phyloP scores from a whole-genome alignment of 2,797 vertebrate genomes.

The Melanotaenia trifasciata region DNA sequence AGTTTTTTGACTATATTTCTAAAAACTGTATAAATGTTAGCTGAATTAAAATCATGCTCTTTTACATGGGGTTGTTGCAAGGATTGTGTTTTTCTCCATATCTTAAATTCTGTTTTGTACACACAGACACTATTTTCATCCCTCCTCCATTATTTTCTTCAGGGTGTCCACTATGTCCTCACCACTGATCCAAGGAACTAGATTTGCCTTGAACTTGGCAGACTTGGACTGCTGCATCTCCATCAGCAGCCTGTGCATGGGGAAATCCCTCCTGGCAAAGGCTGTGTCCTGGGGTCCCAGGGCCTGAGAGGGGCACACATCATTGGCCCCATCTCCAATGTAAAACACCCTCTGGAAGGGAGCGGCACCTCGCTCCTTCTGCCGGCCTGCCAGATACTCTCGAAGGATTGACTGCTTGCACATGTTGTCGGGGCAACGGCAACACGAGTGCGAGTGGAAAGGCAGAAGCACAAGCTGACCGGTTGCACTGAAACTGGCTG shows the following conservation, averaged over 20 bases:
- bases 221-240: slow-evolving; percentile 82
- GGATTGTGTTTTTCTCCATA: background rate
- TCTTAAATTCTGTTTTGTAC: background rate
- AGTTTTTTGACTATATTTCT: slow-evolving; percentile 5
- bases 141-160: slow-evolving; percentile 84
- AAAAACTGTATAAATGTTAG: slow-evolving; percentile 15
- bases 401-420: slow-evolving; percentile 91
- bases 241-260: slow-evolving; percentile 89
- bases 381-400: slow-evolving; percentile 85
- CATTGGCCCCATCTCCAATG: slow-evolving; percentile 93
- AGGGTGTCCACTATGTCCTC: slow-evolving; percentile 85
- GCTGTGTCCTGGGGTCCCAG: slow-evolving; percentile 86
- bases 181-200: slow-evolving; percentile 89
- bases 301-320: slow-evolving; percentile 87
- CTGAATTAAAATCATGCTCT: slow-evolving; percentile 33
- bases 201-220: slow-evolving; percentile 78
- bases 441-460: slow-evolving; percentile 91
- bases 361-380: slow-evolving; percentile 80
- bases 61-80: slow-evolving; percentile 6
- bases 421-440: slow-evolving; percentile 92
- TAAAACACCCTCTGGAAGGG: slow-evolving; percentile 91
- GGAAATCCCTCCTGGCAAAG: slow-evolving; percentile 89
- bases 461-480: slow-evolving; percentile 87
- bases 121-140: slow-evolving; percentile 50
- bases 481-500: slow-evolving; percentile 80